phyloP scores from a whole-genome alignment of 2,797 vertebrate genomes.

The Tadarida brasiliensis region DNA sequence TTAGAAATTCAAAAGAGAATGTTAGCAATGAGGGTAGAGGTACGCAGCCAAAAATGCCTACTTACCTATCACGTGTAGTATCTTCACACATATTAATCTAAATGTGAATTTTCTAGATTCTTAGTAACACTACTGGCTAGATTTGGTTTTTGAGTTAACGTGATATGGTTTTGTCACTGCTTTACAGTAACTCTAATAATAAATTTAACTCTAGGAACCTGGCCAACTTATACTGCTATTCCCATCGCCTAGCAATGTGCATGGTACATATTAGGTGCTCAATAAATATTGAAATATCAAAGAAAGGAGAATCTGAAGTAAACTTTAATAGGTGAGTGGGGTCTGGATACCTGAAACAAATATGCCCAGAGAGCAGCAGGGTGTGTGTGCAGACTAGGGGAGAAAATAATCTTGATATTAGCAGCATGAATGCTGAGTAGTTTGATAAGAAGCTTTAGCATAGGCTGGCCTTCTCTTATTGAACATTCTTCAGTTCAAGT shows the following conservation, averaged over 20 bases:
- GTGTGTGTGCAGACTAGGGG: not conserved
- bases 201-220: not conserved
- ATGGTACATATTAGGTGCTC: not conserved
- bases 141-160: not conserved
- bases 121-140: not conserved
- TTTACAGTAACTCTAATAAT: not conserved
- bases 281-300: not conserved
- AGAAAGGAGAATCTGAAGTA: not conserved
- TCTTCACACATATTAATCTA: not conserved
- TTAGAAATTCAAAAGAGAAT: not conserved
- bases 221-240: not conserved
- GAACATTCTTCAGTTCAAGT: not conserved
- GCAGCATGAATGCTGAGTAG: not conserved
- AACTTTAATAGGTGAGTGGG: not conserved
- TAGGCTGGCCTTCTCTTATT: not conserved
- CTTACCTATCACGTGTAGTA: not conserved
- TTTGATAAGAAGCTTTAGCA: not conserved
- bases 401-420: not conserved
- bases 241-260: not conserved
- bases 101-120: slow-evolving; percentile 19
- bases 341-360: not conserved
- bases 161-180: not conserved
- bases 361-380: not conserved
- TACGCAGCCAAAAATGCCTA: not conserved
- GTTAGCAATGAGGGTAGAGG: not conserved